These are phyloP conservation scores for Ciconia stormi DNA, from an alignment of 2,113 vertebrate genomes.

Conservation along the genomic window DNA sequence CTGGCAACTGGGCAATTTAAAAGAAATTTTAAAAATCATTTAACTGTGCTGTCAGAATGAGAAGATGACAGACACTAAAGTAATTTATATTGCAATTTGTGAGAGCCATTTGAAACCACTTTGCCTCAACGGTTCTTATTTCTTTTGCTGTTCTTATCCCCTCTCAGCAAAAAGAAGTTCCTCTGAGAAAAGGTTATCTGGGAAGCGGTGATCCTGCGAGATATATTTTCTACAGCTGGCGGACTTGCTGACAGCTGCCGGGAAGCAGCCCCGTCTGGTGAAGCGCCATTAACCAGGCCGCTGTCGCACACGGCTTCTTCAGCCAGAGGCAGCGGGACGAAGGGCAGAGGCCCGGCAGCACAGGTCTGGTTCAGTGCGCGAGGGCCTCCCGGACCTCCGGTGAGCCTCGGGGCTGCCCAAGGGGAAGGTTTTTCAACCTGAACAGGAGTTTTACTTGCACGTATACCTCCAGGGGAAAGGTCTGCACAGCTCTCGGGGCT, in stretches of 20 bases:
- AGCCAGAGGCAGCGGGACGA: accelerated
- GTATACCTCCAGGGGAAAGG: accelerated
- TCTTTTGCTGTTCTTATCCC: background rate
- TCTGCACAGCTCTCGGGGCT: background rate
- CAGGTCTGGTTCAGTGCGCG: accelerated
- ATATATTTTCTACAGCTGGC: background rate
- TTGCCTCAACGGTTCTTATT: background rate
- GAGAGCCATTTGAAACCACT: background rate
- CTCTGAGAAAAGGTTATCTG: background rate
- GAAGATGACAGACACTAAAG: background rate
- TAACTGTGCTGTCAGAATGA: background rate
- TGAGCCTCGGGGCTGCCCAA: background rate
- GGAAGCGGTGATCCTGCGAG: background rate
- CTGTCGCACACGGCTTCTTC: background rate
- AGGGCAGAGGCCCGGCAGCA: accelerated
- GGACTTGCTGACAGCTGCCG: background rate
- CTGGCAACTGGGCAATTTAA: background rate
- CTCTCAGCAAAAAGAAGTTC: background rate
- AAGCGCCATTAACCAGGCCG: too few relatives aligned
- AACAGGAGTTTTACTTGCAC: background rate
- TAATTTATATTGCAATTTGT: background rate
- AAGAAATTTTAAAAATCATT: background rate
- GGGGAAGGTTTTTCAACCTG: background rate
- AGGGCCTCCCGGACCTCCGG: accelerated
- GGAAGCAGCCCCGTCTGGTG: background rate